Evolutionary conservation across 1,140 invertebrate species (phyloP), one percentile per base, ranked within the genome.

Genomic region (Pissodes strobi): DNA sequence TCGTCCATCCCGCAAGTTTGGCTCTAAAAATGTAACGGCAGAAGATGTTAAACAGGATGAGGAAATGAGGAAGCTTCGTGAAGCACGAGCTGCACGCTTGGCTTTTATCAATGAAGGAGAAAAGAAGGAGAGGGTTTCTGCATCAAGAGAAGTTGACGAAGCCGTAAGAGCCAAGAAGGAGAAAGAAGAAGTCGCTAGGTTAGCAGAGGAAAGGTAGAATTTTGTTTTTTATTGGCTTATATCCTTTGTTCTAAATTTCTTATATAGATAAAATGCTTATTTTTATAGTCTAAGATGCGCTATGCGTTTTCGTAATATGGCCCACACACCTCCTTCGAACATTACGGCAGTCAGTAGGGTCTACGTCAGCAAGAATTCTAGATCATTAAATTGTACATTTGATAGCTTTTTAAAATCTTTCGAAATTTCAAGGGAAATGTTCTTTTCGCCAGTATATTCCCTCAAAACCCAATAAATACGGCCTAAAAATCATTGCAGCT

Each of bases 1-100:
- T 70, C 83, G 86, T 67, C 84, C 86, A 72, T 83, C 84, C 68
- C 80, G 86, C 68, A 85, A 83, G 74, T 88, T 88, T 79, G 82
- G 83, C 75, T 78, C 81, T 46, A 81, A 81, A 30, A 77, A 78
- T 41, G 34, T 34, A 21, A 62, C 67, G 43, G 67, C 68, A 27
- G 72, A 76, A 76, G 51, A 82, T 82, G 80, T 57, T 48, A 67
- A 69, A 37, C 72, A 76, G 76, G 48, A 82, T 82, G 80, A 85
- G 68, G 82, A 84, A 71, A 74, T 83, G 70, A 82, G 84, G 68
- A 69, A 77, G 66, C 15, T 82, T 66, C 68, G 79, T 73, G 80
- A 85, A 68, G 77, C 82, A 60, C 81, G 84, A 74, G 79, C 81
- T 49, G 79, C 84, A 13, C 78, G 83, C 9, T 72, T 78, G 39